phyloP scores from a whole-genome alignment of 2,888 invertebrate genomes.

The Conomelus anceps region DNA sequence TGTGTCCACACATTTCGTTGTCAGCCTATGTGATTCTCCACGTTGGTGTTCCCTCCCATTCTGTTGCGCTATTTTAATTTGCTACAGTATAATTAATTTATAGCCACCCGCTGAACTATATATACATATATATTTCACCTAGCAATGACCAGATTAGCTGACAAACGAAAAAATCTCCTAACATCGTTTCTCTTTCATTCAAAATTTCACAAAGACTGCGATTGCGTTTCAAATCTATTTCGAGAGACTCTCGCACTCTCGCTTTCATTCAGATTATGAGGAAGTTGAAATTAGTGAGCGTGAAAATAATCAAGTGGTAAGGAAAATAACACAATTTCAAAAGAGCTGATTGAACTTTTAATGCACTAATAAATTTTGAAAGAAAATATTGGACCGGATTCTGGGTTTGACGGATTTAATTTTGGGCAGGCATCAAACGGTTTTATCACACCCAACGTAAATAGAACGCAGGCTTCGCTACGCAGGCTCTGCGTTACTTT shows the following conservation, averaged over 20 bases:
- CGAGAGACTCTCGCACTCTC: background rate
- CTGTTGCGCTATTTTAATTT: background rate
- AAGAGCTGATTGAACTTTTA: background rate
- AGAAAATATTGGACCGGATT: background rate
- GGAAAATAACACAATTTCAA: background rate
- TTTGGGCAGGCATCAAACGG: background rate
- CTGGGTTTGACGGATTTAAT: background rate
- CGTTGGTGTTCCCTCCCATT: background rate
- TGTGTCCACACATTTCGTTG: background rate
- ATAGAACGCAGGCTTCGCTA: too few relatives aligned
- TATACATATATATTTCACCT: background rate
- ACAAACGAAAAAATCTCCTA: background rate
- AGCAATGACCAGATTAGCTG: background rate
- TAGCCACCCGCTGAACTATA: background rate
- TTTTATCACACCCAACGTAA: too few relatives aligned
- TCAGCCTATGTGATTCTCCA: background rate
- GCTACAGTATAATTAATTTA: background rate
- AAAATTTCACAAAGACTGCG: background rate
- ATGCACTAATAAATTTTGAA: background rate
- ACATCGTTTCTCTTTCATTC: background rate
- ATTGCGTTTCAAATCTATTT: background rate
- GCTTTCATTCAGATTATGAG: background rate
- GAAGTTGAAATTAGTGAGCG: background rate
- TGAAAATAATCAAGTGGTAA: background rate
- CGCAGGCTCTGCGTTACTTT: too few relatives aligned